phyloP scores from a whole-genome alignment of 2,113 vertebrate species.

The Heteronetta atricapilla region DNA sequence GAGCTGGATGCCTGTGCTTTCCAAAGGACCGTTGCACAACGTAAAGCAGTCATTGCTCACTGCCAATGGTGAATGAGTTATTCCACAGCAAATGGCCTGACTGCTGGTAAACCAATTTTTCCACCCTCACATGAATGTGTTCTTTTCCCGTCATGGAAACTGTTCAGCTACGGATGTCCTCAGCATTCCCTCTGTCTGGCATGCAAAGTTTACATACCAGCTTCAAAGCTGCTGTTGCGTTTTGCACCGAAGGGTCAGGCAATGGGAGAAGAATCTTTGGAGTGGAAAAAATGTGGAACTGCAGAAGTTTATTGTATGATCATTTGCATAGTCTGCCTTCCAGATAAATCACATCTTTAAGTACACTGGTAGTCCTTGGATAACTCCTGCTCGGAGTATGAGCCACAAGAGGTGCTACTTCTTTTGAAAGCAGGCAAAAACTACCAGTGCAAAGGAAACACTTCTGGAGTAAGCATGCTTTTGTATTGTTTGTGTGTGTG shows the following conservation, averaged over 20 bases:
- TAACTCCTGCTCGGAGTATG: background rate
- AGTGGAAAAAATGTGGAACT: slow-evolving; percentile 31
- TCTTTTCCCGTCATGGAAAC: background rate
- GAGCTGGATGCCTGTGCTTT: background rate
- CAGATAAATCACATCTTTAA: background rate
- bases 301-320: background rate
- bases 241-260: slow-evolving; percentile 20
- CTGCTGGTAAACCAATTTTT: slow-evolving; percentile 32
- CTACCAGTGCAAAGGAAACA: background rate
- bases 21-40: background rate
- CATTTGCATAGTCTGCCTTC: background rate
- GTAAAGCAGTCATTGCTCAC: background rate
- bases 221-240: background rate
- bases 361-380: background rate
- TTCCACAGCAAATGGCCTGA: background rate
- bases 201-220: slow-evolving; percentile 37
- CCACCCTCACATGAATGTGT: background rate
- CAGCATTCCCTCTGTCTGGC: background rate
- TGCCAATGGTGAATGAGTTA: background rate
- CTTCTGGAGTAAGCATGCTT: background rate
- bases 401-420: background rate
- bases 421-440: background rate
- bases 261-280: slow-evolving; percentile 2
- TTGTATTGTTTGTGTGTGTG: background rate
- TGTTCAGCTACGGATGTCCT: background rate